Evolutionary conservation across 2,113 vertebrate genomes (phyloP), one percentile per base, ranked within the genome.

Genomic region (Raphicerus campestris): DNA sequence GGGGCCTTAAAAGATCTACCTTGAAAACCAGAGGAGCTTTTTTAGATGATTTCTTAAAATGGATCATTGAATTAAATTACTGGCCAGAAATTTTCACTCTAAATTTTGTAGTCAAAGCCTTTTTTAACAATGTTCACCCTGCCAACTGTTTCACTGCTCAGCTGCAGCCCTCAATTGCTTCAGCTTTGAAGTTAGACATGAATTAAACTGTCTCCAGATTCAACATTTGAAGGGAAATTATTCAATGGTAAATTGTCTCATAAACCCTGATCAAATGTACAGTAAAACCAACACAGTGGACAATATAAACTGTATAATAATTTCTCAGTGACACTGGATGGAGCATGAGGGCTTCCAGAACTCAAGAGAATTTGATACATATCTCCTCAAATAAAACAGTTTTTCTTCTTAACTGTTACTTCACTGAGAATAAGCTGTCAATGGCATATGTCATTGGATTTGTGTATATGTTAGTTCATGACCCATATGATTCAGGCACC

Each of bases 221-320:
- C 84, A 89, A 39, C 13, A 55, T 90, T 93, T 42, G 39, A 84
- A 63, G 63, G 61, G 83, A 96, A 87, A 94, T 94, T 89, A 93
- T 93, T 82, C 53, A 82, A 55, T 81, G 51, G 75, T 90, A 73
- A 96, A 70, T 83, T 91, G 53, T 87, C 70, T 96, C 86, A 89
- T 93, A 58, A 97, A n/a, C 53, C 86, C 39, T 93, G 85, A 78
- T 91, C 77, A 88, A 86, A 94, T 70, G 26, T 81, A 92, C 80
- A 83, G 39, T 85, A 60, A 47, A 91, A 63, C 17, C 61, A 89
- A 80, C 78, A 91, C 10, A 35, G 14, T 53, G 28, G 20, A 47
- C 58, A 87, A 42, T 45, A 26, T 92, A 45, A 88, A 19, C 55
- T 88, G 6, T 91, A n/a, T 42, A 88, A 39, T 87, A 91, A 88